A percentile compares a stretch with the other conserved stretches of the same genome.
phyloP scores from a whole-genome alignment of 2,888 invertebrate genomes.

The Brachypalpus laphriformis region DNA sequence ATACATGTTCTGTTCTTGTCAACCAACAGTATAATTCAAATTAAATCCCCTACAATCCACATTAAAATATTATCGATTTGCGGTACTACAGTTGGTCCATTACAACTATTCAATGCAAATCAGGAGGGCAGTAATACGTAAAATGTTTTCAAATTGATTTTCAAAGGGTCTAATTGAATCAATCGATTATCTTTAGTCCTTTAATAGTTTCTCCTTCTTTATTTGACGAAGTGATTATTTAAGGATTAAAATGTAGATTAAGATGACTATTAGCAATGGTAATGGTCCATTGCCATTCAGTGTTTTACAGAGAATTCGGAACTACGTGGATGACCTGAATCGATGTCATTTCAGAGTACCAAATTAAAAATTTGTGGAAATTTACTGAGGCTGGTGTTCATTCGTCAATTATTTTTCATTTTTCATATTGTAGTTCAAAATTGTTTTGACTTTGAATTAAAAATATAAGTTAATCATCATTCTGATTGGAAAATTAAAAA shows the following conservation, averaged over 20 bases:
- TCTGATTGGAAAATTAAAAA: too few relatives aligned
- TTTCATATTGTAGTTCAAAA: too few relatives aligned
- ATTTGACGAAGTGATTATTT: background rate
- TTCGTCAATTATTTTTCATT: too few relatives aligned
- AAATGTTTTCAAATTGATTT: background rate
- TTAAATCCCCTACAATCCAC: background rate
- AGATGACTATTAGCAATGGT: background rate
- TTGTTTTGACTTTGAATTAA: too few relatives aligned
- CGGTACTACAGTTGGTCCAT: background rate
- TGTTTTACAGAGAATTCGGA: background rate
- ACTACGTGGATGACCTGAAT: too few relatives aligned
- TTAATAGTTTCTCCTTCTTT: background rate
- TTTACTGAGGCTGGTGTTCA: too few relatives aligned
- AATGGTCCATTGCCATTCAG: background rate
- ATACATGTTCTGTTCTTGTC: background rate
- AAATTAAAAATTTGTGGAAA: too few relatives aligned
- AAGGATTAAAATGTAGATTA: background rate
- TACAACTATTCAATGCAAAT: background rate
- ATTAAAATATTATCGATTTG: background rate
- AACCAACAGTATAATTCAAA: background rate
- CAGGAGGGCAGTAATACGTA: background rate
- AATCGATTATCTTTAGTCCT: background rate
- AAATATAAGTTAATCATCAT: too few relatives aligned
- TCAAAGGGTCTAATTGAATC: constrained; percentile 2
- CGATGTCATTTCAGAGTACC: too few relatives aligned